Conservation (phyloP, 2,888 invertebrate genomes). For the Archips xylosteana region DNA sequence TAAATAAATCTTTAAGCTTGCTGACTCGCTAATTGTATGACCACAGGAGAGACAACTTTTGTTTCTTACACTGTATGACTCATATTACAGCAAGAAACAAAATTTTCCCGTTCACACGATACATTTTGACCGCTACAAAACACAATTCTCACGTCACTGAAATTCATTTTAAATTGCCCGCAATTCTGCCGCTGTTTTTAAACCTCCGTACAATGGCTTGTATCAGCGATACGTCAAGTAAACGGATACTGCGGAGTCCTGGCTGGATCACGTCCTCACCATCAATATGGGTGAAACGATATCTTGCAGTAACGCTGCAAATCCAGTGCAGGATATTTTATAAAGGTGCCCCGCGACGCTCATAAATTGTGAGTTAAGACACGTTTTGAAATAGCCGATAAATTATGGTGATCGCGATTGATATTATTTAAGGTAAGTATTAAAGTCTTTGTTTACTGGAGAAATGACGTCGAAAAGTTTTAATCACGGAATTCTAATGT, state of each 20-base stretch:
- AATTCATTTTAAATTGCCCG: neutral
- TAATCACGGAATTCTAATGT: no score
- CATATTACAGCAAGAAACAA: no score
- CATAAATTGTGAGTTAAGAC: neutral
- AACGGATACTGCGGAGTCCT: neutral
- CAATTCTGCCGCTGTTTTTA: neutral
- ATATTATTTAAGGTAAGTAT: neutral
- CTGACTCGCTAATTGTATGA: no score
- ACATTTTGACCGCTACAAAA: neutral
- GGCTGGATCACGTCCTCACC: neutral
- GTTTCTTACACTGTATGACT: no score
- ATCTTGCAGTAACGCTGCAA: neutral
- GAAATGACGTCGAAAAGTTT: no score
- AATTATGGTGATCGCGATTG: neutral
- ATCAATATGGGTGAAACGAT: slow-evolving; percentile 3
- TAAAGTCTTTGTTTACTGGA: neutral
- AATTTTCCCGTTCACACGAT: no score
- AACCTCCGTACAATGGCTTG: neutral
- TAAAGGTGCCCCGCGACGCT: neutral
- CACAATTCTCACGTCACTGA: neutral
- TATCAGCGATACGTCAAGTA: neutral
- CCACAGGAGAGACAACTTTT: no score
- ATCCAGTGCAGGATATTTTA: neutral
- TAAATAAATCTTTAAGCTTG: no score
- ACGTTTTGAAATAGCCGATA: neutral